Evolutionary conservation across 2,113 vertebrate genomes (phyloP).

Genomic region (Prietella phreatophila): DNA sequence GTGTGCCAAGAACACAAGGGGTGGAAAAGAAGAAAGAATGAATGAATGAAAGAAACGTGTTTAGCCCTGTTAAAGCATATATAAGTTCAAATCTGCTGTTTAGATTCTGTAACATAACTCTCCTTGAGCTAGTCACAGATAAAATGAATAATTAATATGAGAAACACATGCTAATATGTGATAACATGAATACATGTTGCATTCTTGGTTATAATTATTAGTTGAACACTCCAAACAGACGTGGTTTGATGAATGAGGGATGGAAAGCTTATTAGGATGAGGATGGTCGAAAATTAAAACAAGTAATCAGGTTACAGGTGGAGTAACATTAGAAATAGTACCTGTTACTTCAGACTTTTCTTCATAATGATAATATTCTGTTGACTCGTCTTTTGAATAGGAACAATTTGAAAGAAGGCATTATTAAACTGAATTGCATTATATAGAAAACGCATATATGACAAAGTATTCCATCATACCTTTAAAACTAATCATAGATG

Average conservation of each 20-base stretch:
- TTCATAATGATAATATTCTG: conserved; percentile 61
- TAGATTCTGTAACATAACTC: neutral
- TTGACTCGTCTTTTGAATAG: conserved; percentile 59
- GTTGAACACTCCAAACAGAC: neutral
- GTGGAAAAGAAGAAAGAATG: neutral
- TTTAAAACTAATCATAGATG: conserved; percentile 68
- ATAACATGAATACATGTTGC: neutral
- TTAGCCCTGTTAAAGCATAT: neutral
- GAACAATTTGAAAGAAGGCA: conserved; percentile 1
- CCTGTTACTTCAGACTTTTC: conserved; percentile 63
- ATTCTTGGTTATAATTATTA: neutral
- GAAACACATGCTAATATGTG: neutral
- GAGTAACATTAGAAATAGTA: conserved; percentile 48
- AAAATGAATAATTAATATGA: neutral
- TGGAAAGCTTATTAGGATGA: neutral
- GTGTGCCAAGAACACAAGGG: neutral
- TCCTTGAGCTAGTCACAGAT: neutral
- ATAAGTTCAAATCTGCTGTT: neutral
- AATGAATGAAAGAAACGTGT: neutral
- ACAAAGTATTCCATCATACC: conserved; percentile 64
- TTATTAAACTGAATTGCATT: neutral
- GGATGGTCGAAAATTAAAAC: neutral
- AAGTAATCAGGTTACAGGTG: conserved; percentile 17
- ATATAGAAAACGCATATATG: neutral
- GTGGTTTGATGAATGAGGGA: neutral